Evolutionary conservation across 2,888 invertebrate species (phyloP).

Genomic region (Polylopha cassiicola): DNA sequence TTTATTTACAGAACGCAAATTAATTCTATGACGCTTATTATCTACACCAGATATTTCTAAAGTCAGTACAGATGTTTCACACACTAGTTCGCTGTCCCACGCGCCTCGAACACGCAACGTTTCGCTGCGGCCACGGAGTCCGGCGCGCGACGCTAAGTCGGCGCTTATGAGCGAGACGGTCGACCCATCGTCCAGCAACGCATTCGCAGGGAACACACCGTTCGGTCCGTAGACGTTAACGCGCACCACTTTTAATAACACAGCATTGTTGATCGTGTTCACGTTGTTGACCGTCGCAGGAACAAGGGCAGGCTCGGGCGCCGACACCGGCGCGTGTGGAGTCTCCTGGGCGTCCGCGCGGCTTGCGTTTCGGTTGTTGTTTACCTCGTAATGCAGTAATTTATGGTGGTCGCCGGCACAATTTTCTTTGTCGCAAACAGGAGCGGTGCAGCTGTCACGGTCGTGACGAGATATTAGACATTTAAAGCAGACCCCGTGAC

Average conservation of each 20-base stretch:
- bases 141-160: constrained; percentile 19
- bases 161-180: constrained; percentile 27
- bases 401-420: no score
- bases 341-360: neutral
- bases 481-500: constrained; percentile 23
- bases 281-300: constrained; percentile 3
- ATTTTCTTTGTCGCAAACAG: no score
- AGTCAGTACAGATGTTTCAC: constrained; percentile 17
- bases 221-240: constrained; percentile 25
- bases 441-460: constrained; percentile 18
- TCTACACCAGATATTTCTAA: constrained; percentile 19
- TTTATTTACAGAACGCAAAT: no score
- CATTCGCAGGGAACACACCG: constrained; percentile 20
- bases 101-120: constrained; percentile 28
- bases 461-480: constrained; percentile 21
- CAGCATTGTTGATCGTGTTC: constrained; percentile 10
- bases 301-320: constrained; percentile 3
- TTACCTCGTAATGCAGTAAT: constrained; percentile 18
- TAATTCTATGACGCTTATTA: constrained; percentile 14
- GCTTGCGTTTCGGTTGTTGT: constrained; percentile 22
- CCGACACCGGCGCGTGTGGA: neutral
- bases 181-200: constrained; percentile 30
- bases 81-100: constrained; percentile 24
- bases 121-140: constrained; percentile 22
- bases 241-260: constrained; percentile 26